A percentile compares a stretch with the other conserved stretches of the same genome.
Conservation (phyloP, 2,888 invertebrate species). For the Napeogenes sylphis region DNA sequence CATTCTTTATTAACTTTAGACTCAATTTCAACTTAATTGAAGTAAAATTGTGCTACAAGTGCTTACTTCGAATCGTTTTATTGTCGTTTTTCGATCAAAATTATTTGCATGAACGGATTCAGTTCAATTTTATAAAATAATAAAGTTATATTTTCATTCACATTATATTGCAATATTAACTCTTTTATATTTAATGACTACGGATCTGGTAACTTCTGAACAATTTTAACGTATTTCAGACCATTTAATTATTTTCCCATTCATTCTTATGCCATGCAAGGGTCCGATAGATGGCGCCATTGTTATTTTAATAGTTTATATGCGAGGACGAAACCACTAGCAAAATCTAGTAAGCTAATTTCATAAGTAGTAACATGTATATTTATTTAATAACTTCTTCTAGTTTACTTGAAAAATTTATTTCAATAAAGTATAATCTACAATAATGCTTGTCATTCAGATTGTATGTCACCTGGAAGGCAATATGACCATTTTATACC, state of each 20-base stretch:
- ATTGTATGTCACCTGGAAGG: conserved; percentile 27
- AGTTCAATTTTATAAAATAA: neutral
- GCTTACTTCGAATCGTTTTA: neutral
- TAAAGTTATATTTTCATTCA: neutral
- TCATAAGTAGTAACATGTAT: too few relatives aligned
- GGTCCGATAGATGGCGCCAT: too few relatives aligned
- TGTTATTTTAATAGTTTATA: too few relatives aligned
- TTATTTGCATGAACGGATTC: neutral
- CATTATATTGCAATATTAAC: too few relatives aligned
- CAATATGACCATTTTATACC: conserved; percentile 24
- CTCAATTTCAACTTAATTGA: conserved; percentile 4
- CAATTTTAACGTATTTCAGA: too few relatives aligned
- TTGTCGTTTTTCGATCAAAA: neutral
- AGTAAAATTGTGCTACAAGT: conserved; percentile 1
- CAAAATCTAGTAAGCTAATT: too few relatives aligned
- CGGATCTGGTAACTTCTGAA: too few relatives aligned
- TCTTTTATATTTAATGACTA: too few relatives aligned
- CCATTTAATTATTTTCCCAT: too few relatives aligned
- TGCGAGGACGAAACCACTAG: too few relatives aligned
- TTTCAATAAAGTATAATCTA: conserved; percentile 22
- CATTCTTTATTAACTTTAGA: conserved; percentile 6
- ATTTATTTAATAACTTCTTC: too few relatives aligned
- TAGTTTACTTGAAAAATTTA: neutral
- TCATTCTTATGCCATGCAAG: too few relatives aligned
- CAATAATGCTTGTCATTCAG: conserved; percentile 28